Percentiles rank a stretch among this genome's conserved stretches.
Conservation (phyloP, 2,888 invertebrate species). For the Ophion slaviceki region DNA sequence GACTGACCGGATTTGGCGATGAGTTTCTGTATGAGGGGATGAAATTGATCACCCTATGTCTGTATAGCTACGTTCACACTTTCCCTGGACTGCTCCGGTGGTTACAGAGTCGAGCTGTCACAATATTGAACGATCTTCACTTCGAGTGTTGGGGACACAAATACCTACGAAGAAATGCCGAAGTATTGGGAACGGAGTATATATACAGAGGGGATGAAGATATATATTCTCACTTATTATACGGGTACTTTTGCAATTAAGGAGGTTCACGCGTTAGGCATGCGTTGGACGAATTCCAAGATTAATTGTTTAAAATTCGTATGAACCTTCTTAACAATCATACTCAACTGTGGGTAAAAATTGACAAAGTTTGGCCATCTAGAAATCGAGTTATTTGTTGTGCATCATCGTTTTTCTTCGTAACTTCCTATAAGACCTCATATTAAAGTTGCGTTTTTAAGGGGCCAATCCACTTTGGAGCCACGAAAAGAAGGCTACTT, state of each 20-base stretch:
- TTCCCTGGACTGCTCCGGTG: constrained; percentile 60
- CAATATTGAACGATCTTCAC: constrained; percentile 58
- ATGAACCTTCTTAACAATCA: too few species aligned
- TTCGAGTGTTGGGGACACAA: constrained; percentile 10
- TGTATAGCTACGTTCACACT: constrained; percentile 41
- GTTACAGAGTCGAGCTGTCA: constrained; percentile 69
- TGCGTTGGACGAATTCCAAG: too few species aligned
- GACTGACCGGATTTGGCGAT: constrained; percentile 18
- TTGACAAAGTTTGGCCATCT: too few species aligned
- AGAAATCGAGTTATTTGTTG: too few species aligned
- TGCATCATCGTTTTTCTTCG: too few species aligned
- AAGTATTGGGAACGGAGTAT: not conserved
- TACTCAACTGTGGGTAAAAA: too few species aligned
- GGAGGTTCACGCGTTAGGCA: too few species aligned
- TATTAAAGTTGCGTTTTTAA: too few species aligned
- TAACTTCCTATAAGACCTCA: not conserved
- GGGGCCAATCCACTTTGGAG: too few species aligned
- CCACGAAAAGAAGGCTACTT: too few species aligned
- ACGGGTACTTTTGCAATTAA: not conserved
- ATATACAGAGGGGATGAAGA: not conserved
- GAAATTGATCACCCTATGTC: constrained; percentile 62
- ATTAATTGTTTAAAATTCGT: too few species aligned
- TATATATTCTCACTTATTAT: not conserved
- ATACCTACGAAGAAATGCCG: constrained; percentile 22
- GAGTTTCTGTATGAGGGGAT: constrained; percentile 50